Evolutionary conservation across 2,797 vertebrate genomes (phyloP).

Genomic region (Odontamblyopus rebecca): DNA sequence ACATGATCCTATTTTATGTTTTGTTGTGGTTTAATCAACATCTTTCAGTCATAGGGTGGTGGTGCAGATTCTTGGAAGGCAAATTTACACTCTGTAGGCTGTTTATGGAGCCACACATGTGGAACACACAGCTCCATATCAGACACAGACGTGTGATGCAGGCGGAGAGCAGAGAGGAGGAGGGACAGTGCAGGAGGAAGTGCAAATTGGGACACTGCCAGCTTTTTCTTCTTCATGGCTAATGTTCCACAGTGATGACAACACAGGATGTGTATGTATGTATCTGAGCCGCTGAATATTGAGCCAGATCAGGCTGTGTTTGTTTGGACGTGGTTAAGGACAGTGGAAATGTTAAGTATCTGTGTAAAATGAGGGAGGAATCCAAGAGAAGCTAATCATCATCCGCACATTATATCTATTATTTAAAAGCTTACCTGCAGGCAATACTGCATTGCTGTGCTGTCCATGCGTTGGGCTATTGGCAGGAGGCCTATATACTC

Average conservation of each 20-base stretch:
- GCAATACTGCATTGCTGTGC: constrained; percentile 68
- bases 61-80: constrained; percentile 27
- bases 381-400: not conserved
- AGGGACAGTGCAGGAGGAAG: constrained; percentile 35
- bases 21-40: constrained; percentile 34
- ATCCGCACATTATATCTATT: not conserved
- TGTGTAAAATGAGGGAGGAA: constrained; percentile 22
- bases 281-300: constrained; percentile 11
- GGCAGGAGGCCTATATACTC: constrained; percentile 53
- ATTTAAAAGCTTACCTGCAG: constrained; percentile 75
- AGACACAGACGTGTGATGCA: constrained; percentile 43
- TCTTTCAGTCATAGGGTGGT: constrained; percentile 43
- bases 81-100: constrained; percentile 13
- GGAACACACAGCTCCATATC: constrained; percentile 35
- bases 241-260: constrained; percentile 55
- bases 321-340: constrained; percentile 39
- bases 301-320: constrained; percentile 36
- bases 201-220: constrained; percentile 45
- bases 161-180: constrained; percentile 20
- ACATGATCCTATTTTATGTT: constrained; percentile 36
- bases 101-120: constrained; percentile 11
- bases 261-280: constrained; percentile 38
- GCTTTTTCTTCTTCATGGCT: constrained; percentile 29
- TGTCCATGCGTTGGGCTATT: constrained; percentile 56
- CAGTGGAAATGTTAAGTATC: constrained; percentile 25